A percentile compares a stretch with the other conserved stretches of the same genome.
Conservation (phyloP, 2,113 vertebrate species). For the Lucifuga dentata region DNA sequence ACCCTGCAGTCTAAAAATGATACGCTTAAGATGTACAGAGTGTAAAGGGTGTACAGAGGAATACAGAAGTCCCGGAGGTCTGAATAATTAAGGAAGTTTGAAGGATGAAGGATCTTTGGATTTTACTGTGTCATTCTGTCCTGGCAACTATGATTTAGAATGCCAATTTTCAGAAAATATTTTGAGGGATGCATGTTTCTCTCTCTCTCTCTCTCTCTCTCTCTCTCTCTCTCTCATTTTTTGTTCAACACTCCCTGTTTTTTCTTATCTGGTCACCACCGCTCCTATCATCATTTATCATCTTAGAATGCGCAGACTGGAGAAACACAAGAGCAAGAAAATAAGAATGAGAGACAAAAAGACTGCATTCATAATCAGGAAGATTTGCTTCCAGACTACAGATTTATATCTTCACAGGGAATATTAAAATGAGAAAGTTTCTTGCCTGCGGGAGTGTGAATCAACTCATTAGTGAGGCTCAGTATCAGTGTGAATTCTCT, state of each 20-base stretch:
- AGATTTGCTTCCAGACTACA: slow-evolving; percentile 32
- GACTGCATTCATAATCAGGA: slow-evolving; percentile 38
- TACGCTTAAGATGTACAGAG: no score
- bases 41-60: slow-evolving; percentile 22
- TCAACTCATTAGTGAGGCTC: slow-evolving; percentile 41
- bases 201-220: background rate
- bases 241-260: background rate
- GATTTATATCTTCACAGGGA: slow-evolving; percentile 35
- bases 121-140: slow-evolving; percentile 36
- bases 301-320: slow-evolving; percentile 41
- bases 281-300: slow-evolving; percentile 39
- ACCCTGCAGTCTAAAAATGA: slow-evolving; percentile 7
- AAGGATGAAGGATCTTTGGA: slow-evolving; percentile 31
- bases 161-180: slow-evolving; percentile 15
- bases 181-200: background rate
- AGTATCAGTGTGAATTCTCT: slow-evolving; percentile 25
- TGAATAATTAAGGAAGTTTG: no score
- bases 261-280: slow-evolving; percentile 8
- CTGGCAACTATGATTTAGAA: slow-evolving; percentile 49
- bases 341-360: slow-evolving; percentile 31
- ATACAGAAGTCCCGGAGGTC: no score
- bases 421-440: slow-evolving; percentile 44
- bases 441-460: slow-evolving; percentile 44
- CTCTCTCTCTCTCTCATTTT: background rate
- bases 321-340: slow-evolving; percentile 23